phyloP scores from a whole-genome alignment of 2,888 invertebrate species.

The Megalurothrips usitatus region DNA sequence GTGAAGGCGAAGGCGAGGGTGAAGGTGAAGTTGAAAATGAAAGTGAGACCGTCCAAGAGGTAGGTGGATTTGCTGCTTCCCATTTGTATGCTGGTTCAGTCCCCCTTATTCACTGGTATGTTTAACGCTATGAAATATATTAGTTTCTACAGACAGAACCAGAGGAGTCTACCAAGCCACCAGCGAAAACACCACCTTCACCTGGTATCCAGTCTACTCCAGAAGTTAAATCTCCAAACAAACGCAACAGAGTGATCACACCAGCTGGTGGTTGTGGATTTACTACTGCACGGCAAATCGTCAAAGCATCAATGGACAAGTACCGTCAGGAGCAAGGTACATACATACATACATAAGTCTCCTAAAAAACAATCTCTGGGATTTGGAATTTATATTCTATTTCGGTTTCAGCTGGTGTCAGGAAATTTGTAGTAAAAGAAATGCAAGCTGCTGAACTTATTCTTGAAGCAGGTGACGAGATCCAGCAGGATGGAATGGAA shows the following conservation, averaged over 20 bases:
- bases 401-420: background rate
- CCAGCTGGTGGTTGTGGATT: background rate
- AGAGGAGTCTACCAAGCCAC: background rate
- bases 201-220: background rate
- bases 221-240: background rate
- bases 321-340: background rate
- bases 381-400: background rate
- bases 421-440: constrained; percentile 36
- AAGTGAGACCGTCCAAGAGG: background rate
- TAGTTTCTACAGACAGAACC: constrained; percentile 3
- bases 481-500: background rate
- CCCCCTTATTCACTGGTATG: background rate
- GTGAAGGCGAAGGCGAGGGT: background rate
- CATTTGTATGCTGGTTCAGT: too few species aligned
- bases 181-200: background rate
- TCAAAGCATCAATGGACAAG: constrained; percentile 12
- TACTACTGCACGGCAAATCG: constrained; percentile 1
- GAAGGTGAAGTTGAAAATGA: background rate
- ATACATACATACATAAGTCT: too few species aligned
- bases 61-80: background rate
- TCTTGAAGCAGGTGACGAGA: constrained; percentile 31
- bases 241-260: background rate
- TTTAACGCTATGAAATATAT: background rate
- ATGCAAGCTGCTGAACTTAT: constrained; percentile 33
- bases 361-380: background rate